Conservation (phyloP, 1,140 invertebrate species). For the Homalodisca vitripennis region DNA sequence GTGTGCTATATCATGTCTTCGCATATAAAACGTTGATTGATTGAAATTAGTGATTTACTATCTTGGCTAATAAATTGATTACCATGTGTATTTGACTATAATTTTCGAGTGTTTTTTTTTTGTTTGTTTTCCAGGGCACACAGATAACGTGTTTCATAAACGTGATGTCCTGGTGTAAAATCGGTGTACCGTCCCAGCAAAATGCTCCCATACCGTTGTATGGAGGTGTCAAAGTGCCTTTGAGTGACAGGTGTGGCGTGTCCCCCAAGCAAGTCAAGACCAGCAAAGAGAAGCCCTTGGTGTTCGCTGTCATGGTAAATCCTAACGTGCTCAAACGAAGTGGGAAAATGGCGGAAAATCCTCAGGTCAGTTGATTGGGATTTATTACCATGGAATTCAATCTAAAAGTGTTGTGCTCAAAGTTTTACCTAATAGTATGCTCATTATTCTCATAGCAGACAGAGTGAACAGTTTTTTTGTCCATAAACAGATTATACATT, state of each 20-base stretch:
- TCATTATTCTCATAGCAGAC: too few species aligned
- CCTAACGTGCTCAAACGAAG: constrained; percentile 63
- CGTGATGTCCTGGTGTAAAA: constrained; percentile 69
- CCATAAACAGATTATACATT: too few species aligned
- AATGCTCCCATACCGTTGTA: constrained; percentile 64
- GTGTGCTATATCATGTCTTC: too few species aligned
- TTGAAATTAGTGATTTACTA: too few species aligned
- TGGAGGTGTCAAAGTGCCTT: constrained; percentile 63
- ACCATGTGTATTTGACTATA: neutral
- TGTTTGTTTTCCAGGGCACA: constrained; percentile 43
- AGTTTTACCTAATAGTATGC: too few species aligned
- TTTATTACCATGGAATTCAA: too few species aligned
- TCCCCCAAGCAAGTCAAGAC: constrained; percentile 47
- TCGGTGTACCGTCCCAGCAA: constrained; percentile 60
- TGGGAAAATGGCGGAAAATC: constrained; percentile 63
- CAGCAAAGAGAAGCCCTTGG: constrained; percentile 53
- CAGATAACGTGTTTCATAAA: constrained; percentile 59
- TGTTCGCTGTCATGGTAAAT: constrained; percentile 71
- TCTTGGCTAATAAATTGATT: too few species aligned
- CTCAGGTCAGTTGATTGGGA: too few species aligned
- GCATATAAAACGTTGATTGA: too few species aligned
- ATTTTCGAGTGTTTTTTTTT: neutral
- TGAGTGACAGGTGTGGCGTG: constrained; percentile 25
- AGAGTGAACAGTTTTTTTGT: too few species aligned
- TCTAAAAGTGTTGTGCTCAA: too few species aligned